Conservation (phyloP, 2,797 vertebrate species). For the Anableps anableps region DNA sequence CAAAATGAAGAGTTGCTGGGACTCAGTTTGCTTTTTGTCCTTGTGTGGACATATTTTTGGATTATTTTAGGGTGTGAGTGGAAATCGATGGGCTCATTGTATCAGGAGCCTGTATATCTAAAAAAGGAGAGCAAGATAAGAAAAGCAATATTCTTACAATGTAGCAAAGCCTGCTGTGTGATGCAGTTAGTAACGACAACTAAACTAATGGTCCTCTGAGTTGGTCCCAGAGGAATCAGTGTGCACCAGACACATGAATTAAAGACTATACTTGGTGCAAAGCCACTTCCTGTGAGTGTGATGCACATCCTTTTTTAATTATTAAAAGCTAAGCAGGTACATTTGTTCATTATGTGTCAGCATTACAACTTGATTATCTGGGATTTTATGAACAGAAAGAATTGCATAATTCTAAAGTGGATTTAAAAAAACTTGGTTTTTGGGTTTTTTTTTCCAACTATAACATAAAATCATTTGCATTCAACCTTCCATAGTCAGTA, state of each 20-base stretch:
- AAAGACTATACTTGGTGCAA: conserved; percentile 63
- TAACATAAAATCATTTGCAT: not conserved
- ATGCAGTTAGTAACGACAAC: conserved; percentile 77
- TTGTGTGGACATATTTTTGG: conserved; percentile 24
- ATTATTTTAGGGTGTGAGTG: conserved; percentile 61
- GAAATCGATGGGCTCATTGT: conserved; percentile 68
- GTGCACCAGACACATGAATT: conserved; percentile 75
- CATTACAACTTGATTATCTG: conserved; percentile 66
- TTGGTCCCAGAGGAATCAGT: conserved; percentile 63
- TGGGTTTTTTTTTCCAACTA: no score
- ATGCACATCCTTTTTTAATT: conserved; percentile 67
- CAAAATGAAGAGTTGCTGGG: conserved; percentile 36
- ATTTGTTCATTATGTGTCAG: conserved; percentile 54
- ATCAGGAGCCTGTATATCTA: conserved; percentile 58
- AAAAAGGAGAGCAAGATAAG: conserved; percentile 57
- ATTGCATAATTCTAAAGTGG: not conserved
- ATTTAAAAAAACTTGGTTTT: not conserved
- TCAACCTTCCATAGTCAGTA: not conserved
- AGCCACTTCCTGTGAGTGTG: conserved; percentile 58
- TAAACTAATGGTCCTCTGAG: conserved; percentile 69
- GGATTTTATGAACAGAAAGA: conserved; percentile 31
- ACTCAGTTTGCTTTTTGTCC: conserved; percentile 41
- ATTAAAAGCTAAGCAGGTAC: conserved; percentile 57
- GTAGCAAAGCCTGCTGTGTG: conserved; percentile 63
- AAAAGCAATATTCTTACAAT: conserved; percentile 67